These are phyloP conservation scores for Erpobdella octoculata DNA, from an alignment of 2,888 invertebrate genomes.

Conservation along the genomic window DNA sequence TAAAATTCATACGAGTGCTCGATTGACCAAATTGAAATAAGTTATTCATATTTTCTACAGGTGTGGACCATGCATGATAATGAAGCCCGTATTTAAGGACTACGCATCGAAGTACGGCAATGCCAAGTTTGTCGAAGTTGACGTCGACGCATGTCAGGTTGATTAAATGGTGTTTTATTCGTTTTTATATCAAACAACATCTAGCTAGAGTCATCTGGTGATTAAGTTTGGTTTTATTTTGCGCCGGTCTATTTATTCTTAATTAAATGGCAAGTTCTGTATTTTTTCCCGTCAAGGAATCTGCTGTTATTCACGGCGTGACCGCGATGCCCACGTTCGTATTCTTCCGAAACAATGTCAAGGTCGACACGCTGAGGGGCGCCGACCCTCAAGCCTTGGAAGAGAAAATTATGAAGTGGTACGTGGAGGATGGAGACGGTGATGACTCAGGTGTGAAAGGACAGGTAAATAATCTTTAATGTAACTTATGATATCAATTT, in stretches of 20 bases:
- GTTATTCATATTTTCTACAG: too few relatives aligned
- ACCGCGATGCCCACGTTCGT: conserved; percentile 97
- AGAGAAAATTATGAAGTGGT: conserved; percentile 73
- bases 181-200: too few relatives aligned
- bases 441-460: conserved; percentile 44
- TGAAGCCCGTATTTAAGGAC: conserved; percentile 84
- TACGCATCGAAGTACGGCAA: conserved; percentile 76
- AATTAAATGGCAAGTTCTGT: too few relatives aligned
- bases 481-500: not conserved
- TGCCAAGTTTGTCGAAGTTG: conserved; percentile 84
- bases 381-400: conserved; percentile 76
- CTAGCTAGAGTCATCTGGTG: too few relatives aligned
- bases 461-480: conserved; percentile 43
- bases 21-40: too few relatives aligned
- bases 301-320: conserved; percentile 77
- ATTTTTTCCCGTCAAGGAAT: too few relatives aligned
- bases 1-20: too few relatives aligned
- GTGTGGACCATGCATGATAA: conserved; percentile 93
- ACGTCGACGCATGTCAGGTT: conserved; percentile 73
- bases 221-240: too few relatives aligned
- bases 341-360: conserved; percentile 67
- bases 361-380: conserved; percentile 74
- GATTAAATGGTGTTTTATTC: too few relatives aligned
- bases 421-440: conserved; percentile 42
- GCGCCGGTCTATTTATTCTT: too few relatives aligned